Evolutionary conservation across 1,140 invertebrate genomes (phyloP).

Genomic region (Atta colombica): DNA sequence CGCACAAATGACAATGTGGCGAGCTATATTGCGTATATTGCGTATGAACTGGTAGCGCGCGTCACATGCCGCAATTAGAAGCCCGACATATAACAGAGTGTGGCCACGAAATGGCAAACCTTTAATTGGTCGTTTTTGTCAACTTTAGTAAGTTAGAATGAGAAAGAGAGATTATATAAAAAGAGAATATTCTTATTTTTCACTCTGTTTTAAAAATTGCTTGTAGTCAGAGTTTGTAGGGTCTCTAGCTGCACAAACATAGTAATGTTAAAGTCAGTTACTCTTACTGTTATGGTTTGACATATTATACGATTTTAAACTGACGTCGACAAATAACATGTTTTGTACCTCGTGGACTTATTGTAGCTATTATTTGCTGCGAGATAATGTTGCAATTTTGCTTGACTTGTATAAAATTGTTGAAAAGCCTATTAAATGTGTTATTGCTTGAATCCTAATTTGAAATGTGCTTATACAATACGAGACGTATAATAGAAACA

Average conservation of each 20-base stretch:
- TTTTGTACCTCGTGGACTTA: too few species aligned
- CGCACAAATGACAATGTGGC: not conserved
- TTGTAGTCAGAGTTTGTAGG: too few species aligned
- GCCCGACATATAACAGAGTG: too few species aligned
- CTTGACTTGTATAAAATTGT: not conserved
- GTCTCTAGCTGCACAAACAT: not conserved
- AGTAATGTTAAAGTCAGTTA: not conserved
- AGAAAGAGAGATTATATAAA: too few species aligned
- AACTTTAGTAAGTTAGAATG: too few species aligned
- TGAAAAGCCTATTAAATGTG: not conserved
- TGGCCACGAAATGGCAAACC: too few species aligned
- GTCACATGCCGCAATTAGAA: not conserved
- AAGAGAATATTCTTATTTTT: too few species aligned
- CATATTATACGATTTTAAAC: not conserved
- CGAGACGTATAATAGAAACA: not conserved
- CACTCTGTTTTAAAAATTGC: too few species aligned
- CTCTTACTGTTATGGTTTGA: not conserved
- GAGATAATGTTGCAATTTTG: not conserved
- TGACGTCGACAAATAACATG: not conserved
- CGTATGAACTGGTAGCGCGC: not conserved
- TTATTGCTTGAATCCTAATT: not conserved
- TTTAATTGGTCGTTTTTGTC: too few species aligned
- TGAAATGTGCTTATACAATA: not conserved
- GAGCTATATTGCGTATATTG: not conserved
- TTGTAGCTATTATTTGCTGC: not conserved